Percentiles rank a stretch among this genome's conserved stretches.
Evolutionary conservation across 2,113 vertebrate species (phyloP).

Genomic region (Cebus imitator): DNA sequence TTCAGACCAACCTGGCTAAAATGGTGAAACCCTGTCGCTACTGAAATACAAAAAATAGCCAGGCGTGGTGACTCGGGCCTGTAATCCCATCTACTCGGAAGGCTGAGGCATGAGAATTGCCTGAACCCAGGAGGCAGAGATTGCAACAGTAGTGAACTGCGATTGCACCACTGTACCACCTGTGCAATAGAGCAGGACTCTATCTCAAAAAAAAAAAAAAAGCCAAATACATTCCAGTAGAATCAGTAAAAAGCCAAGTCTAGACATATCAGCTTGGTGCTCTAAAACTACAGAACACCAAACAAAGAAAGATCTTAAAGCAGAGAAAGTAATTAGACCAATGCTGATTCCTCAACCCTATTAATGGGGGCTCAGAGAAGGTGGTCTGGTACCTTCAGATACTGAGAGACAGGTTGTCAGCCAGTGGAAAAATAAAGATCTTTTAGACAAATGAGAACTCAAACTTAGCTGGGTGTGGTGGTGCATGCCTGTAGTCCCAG

Average conservation of each 20-base stretch:
- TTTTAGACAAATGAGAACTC: not conserved
- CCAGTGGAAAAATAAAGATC: not conserved
- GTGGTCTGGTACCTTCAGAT: not conserved
- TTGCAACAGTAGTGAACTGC: too few relatives aligned
- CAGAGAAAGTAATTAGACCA: not conserved
- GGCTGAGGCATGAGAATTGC: too few relatives aligned
- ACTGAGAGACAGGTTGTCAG: not conserved
- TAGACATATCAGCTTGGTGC: not conserved
- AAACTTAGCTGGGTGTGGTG: not conserved
- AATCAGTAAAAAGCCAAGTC: not conserved
- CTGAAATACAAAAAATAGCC: too few relatives aligned
- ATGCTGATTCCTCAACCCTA: not conserved
- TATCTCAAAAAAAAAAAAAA: too few relatives aligned
- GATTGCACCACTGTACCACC: too few relatives aligned
- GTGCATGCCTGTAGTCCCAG: too few relatives aligned
- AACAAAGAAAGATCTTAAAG: not conserved
- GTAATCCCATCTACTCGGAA: too few relatives aligned
- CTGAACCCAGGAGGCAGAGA: too few relatives aligned
- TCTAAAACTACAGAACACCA: not conserved
- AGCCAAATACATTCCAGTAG: not conserved
- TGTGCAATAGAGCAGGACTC: too few relatives aligned
- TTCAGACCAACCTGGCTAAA: too few relatives aligned
- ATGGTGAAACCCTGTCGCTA: too few relatives aligned
- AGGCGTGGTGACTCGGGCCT: accelerated
- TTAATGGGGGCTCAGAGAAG: not conserved